A percentile compares a stretch with the other conserved stretches of the same genome.
phyloP scores from a whole-genome alignment of 2,113 vertebrate genomes.

The Circaetus cinerascens region DNA sequence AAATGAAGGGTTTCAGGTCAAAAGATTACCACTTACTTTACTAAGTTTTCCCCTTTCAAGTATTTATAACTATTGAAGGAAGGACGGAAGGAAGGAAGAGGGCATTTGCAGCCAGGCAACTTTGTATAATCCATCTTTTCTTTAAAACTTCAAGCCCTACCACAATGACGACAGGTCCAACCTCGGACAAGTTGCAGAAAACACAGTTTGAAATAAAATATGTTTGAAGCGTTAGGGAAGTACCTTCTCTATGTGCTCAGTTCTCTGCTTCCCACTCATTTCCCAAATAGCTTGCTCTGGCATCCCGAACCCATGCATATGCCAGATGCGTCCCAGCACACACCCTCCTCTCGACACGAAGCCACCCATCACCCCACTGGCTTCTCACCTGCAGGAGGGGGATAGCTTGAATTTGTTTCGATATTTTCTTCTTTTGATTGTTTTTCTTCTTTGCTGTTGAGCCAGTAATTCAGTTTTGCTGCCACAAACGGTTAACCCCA shows the following conservation, averaged over 20 bases:
- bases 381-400: background rate
- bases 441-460: slow-evolving; percentile 15
- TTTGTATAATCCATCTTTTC: background rate
- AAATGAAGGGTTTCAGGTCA: background rate
- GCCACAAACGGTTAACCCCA: slow-evolving; percentile 16
- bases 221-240: background rate
- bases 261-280: background rate
- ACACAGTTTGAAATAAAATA: background rate
- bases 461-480: slow-evolving; percentile 38
- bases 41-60: background rate
- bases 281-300: background rate
- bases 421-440: background rate
- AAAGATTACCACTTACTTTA: background rate
- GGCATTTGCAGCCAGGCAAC: background rate
- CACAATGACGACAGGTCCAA: background rate
- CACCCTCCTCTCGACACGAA: background rate
- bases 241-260: background rate
- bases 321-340: background rate
- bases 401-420: slow-evolving; percentile 3
- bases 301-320: background rate
- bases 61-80: background rate
- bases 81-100: background rate
- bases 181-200: background rate
- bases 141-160: background rate
- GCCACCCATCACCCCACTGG: background rate